phyloP scores from a whole-genome alignment of 2,888 invertebrate genomes.

The Phragmatobia fuliginosa region DNA sequence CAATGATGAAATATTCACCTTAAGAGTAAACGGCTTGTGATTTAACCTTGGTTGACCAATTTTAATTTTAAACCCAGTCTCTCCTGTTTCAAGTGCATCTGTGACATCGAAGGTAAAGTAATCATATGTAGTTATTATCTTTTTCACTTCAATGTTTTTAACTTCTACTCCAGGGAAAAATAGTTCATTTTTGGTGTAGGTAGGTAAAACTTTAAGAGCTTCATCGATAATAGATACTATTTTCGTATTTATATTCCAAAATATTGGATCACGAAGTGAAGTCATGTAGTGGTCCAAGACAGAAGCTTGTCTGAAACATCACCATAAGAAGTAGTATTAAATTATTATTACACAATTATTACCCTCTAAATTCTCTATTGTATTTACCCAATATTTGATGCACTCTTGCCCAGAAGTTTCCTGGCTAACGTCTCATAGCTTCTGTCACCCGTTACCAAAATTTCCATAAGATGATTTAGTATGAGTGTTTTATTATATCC shows the following conservation, averaged over 20 bases:
- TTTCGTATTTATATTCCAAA: conserved; percentile 89
- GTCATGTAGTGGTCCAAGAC: conserved; percentile 85
- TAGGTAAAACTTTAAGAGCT: conserved; percentile 84
- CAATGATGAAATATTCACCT: conserved; percentile 88
- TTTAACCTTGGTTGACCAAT: conserved; percentile 88
- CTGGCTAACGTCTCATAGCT: conserved; percentile 74
- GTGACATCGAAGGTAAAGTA: conserved; percentile 88
- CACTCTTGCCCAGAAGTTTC: conserved; percentile 61
- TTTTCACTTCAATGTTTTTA: conserved; percentile 87
- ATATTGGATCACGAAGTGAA: conserved; percentile 89
- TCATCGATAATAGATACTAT: conserved; percentile 85
- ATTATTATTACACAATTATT: neutral
- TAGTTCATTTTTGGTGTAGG: conserved; percentile 87
- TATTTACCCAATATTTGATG: conserved; percentile 63
- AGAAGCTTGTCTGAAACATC: conserved; percentile 68
- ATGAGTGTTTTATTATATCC: conserved; percentile 77
- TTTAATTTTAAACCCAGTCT: conserved; percentile 73
- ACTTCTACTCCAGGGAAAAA: conserved; percentile 88
- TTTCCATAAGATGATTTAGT: conserved; percentile 75
- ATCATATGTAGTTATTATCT: conserved; percentile 89
- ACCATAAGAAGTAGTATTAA: conserved; percentile 22
- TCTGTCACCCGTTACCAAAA: conserved; percentile 70
- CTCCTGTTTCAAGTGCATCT: conserved; percentile 81
- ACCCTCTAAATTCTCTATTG: conserved; percentile 19
- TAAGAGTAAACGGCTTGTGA: conserved; percentile 90